These are phyloP conservation scores for Sminthurinus signatus DNA, from an alignment of 1,140 invertebrate genomes.

Conservation along the genomic window DNA sequence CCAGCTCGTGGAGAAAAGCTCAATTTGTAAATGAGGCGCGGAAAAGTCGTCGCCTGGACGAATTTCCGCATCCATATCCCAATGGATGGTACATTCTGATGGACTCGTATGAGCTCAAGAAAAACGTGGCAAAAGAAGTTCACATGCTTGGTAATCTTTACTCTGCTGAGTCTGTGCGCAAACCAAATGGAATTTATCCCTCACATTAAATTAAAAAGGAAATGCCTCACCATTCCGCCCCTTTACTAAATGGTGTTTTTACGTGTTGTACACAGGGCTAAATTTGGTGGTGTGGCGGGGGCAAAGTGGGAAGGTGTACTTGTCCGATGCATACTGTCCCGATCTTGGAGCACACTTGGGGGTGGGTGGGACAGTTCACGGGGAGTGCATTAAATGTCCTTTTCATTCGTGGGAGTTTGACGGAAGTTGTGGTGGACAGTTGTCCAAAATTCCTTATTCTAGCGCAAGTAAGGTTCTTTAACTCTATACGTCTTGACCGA, in stretches of 20 bases:
- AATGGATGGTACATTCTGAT: constrained; percentile 56
- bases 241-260: not conserved
- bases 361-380: constrained; percentile 50
- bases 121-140: constrained; percentile 24
- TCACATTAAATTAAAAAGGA: not conserved
- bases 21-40: constrained; percentile 25
- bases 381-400: constrained; percentile 54
- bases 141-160: constrained; percentile 20
- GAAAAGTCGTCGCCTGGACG: constrained; percentile 44
- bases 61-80: constrained; percentile 52
- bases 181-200: not conserved
- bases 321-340: constrained; percentile 55
- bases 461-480: constrained; percentile 49
- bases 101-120: constrained; percentile 46
- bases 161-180: not conserved
- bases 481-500: too few species aligned
- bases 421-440: constrained; percentile 52
- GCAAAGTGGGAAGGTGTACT: constrained; percentile 47
- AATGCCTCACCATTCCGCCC: not conserved
- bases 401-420: constrained; percentile 57
- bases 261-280: constrained; percentile 45
- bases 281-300: constrained; percentile 51
- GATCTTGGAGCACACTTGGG: constrained; percentile 56
- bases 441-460: constrained; percentile 51
- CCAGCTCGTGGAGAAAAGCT: too few species aligned